Percentiles rank a stretch among this genome's conserved stretches.
These are phyloP conservation scores for Sceloporus undulatus DNA, from an alignment of 2,113 vertebrate species.

Conservation along the genomic window DNA sequence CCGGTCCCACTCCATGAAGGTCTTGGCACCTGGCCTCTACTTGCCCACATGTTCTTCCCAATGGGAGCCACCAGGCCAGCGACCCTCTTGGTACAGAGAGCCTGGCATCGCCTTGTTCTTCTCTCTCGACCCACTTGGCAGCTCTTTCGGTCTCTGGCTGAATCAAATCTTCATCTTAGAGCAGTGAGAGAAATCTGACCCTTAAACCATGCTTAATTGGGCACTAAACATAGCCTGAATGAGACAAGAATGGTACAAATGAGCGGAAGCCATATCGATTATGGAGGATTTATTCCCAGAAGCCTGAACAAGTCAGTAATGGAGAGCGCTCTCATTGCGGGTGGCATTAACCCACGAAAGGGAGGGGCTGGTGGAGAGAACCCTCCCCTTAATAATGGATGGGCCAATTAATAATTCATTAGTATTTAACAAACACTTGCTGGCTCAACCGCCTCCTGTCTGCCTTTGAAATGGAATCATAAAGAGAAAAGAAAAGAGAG, in stretches of 20 bases:
- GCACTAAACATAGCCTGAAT: conserved; percentile 43
- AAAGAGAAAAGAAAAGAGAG: conserved; percentile 13
- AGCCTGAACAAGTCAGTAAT: conserved; percentile 58
- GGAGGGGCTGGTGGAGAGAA: background rate
- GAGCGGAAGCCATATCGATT: conserved; percentile 61
- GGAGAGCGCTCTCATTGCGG: conserved; percentile 59
- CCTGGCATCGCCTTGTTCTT: fast-evolving
- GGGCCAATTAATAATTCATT: conserved; percentile 73
- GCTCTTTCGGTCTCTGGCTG: conserved; percentile 7
- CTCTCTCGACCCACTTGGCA: background rate
- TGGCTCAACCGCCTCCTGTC: conserved; percentile 49
- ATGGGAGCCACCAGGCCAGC: no score
- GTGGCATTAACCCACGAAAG: conserved; percentile 60
- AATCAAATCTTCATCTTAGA: conserved; percentile 25
- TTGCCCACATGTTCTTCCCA: no score
- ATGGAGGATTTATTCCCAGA: conserved; percentile 63
- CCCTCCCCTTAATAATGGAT: conserved; percentile 71
- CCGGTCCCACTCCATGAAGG: no score
- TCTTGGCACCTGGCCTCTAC: no score
- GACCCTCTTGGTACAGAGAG: no score
- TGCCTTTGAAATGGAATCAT: conserved; percentile 55
- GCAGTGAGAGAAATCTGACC: conserved; percentile 34
- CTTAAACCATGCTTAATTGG: conserved; percentile 60
- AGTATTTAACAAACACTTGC: conserved; percentile 67
- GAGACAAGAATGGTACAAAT: conserved; percentile 55